Evolutionary conservation across 2,113 vertebrate species (phyloP).

Genomic region (Heliornis fulica): DNA sequence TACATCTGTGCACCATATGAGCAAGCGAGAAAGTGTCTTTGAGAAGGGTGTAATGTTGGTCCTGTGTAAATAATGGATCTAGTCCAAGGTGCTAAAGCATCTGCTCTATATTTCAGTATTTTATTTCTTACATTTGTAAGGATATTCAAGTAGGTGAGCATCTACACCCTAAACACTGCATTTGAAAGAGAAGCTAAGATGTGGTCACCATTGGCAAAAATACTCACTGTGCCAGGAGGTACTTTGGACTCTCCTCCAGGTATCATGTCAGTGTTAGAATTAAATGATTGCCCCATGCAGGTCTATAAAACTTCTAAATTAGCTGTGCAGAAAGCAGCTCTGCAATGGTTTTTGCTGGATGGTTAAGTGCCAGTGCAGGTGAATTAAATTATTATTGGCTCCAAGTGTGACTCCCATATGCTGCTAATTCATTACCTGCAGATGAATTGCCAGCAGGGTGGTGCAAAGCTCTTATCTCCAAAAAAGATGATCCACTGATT

Average conservation of each 20-base stretch:
- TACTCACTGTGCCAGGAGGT: accelerated
- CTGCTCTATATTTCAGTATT: constrained; percentile 6
- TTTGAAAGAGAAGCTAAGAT: not conserved
- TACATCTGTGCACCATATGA: constrained; percentile 46
- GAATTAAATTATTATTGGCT: constrained; percentile 46
- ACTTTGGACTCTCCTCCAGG: not conserved
- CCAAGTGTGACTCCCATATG: not conserved
- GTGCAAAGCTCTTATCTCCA: not conserved
- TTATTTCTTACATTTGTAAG: constrained; percentile 9
- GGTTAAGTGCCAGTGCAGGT: constrained; percentile 7
- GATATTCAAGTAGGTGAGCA: constrained; percentile 43
- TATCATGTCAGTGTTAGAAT: not conserved
- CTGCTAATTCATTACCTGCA: constrained; percentile 19
- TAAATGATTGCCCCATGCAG: constrained; percentile 7
- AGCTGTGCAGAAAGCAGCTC: not conserved
- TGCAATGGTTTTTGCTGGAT: not conserved
- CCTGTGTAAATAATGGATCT: constrained; percentile 27
- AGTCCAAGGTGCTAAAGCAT: constrained; percentile 43
- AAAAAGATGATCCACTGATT: not conserved
- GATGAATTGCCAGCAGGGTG: constrained; percentile 7
- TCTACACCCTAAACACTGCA: not conserved
- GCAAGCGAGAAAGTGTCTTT: constrained; percentile 43
- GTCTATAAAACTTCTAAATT: not conserved
- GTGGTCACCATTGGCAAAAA: not conserved
- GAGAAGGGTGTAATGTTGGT: constrained; percentile 42